These are phyloP conservation scores for Scolopax rusticola DNA, from an alignment of 2,797 vertebrate genomes.

Conservation along the genomic window DNA sequence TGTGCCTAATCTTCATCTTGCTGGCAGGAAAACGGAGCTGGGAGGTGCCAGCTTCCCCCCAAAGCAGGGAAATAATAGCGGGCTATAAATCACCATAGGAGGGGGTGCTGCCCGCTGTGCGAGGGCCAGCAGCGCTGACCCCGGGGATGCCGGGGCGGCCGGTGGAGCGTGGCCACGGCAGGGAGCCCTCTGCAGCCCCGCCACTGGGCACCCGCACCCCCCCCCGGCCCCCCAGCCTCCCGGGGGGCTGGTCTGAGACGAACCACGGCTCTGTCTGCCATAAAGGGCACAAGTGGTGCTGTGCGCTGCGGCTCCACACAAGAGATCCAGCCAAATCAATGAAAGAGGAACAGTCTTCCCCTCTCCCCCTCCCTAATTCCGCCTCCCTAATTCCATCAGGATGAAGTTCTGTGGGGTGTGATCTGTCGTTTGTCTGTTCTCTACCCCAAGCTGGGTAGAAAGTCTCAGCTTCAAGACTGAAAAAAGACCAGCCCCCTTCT, in stretches of 20 bases:
- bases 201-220: accelerated
- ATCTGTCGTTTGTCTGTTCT: neutral
- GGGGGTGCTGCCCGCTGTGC: neutral
- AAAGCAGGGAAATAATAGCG: conserved; percentile 1
- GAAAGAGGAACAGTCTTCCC: neutral
- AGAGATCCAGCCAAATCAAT: neutral
- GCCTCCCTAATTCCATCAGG: neutral
- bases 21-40: neutral
- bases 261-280: neutral
- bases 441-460: neutral
- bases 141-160: neutral
- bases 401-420: neutral
- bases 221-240: neutral
- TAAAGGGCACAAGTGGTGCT: neutral
- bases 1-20: neutral
- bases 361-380: neutral
- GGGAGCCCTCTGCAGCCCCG: neutral
- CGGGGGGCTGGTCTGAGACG: neutral
- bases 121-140: neutral
- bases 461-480: neutral
- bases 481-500: too few species aligned
- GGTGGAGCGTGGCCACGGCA: neutral
- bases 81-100: neutral
- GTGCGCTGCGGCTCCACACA: neutral
- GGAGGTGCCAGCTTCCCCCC: neutral